Base-by-base conservation (phyloP, 2,113 vertebrate species). In the Chaenogobius annularis region DNA sequence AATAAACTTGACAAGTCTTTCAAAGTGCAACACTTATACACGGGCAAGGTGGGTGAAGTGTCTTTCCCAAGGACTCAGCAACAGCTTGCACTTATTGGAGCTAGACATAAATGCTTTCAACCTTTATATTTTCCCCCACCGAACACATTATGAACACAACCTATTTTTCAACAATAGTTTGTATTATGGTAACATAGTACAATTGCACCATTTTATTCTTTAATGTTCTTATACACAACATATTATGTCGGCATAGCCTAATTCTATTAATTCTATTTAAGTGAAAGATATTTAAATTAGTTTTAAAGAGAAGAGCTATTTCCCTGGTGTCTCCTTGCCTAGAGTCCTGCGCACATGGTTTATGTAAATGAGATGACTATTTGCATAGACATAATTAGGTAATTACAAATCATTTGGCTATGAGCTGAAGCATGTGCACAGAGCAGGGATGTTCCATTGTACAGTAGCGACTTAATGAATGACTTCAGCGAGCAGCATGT, bases 301-400 rank as follows among this genome's bases (percentile, higher is more conserved):
- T 31, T 68, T 19, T 15, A 74, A 72, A 74, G 71, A 70, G 55
- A 20, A 17, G 63, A 62, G 44, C 3, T 75, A 43, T 79, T 48
- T 52, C 83, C 76, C 83, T 72, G 68, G 71, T 78, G 82, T 87
- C 73, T 78, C 47, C 81, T 84, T 76, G 78, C 75, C 80, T 84
- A 61, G 73, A 82, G 85, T 85, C 79, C 81, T 84, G 70, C 66
- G 73, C 87, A 81, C 86, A 81, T 86, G 84, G 68, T 83, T 83
- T 84, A 91, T 90, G 90, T 80, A 88, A 92, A 95, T 93, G 84
- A 94, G 90, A 87, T 83, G 87, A 85, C 93, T 95, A 94, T 95
- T 95, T 95, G 94, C 94, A 93, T 94, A 94, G 93, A 92, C 90
- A 93, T 95, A 95, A 95, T 96, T 94, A 95, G 94, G 94, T 94